Evolutionary conservation across 2,113 vertebrate genomes (phyloP).

Genomic region (Anthoscopus minutus): DNA sequence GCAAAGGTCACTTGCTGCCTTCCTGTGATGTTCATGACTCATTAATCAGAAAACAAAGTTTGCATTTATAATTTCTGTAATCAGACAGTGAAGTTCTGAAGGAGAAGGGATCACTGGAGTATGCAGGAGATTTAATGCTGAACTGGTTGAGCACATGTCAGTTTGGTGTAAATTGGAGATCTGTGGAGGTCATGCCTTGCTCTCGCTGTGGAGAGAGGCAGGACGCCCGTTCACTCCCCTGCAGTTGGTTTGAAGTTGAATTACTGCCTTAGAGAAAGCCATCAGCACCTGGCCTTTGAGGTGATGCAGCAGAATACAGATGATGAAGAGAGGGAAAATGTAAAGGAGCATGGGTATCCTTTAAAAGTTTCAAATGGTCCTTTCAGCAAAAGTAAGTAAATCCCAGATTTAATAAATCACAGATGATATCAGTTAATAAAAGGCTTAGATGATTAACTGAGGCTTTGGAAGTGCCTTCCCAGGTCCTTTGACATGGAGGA

Average conservation of each 20-base stretch:
- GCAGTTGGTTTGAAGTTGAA: conserved; percentile 9
- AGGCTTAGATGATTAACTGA: not conserved
- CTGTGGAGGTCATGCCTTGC: not conserved
- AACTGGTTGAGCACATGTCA: not conserved
- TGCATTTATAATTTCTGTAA: conserved; percentile 11
- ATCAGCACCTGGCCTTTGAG: not conserved
- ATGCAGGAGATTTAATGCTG: not conserved
- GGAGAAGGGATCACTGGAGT: not conserved
- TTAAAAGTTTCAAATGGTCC: not conserved
- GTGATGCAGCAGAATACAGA: not conserved
- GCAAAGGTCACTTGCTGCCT: not conserved
- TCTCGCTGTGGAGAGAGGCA: not conserved
- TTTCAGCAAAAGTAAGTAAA: not conserved
- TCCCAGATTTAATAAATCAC: too few relatives aligned
- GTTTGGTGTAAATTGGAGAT: not conserved
- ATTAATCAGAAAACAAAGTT: conserved; percentile 3
- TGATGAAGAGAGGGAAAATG: not conserved
- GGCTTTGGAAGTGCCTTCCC: not conserved
- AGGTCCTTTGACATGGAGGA: not conserved
- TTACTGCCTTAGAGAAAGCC: not conserved
- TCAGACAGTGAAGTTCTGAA: not conserved
- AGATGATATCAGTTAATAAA: not conserved
- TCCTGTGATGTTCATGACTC: not conserved
- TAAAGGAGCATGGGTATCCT: not conserved
- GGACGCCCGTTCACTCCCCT: not conserved